Base-by-base conservation (phyloP, 2,888 invertebrate species). In the Agriopis aurantiaria region DNA sequence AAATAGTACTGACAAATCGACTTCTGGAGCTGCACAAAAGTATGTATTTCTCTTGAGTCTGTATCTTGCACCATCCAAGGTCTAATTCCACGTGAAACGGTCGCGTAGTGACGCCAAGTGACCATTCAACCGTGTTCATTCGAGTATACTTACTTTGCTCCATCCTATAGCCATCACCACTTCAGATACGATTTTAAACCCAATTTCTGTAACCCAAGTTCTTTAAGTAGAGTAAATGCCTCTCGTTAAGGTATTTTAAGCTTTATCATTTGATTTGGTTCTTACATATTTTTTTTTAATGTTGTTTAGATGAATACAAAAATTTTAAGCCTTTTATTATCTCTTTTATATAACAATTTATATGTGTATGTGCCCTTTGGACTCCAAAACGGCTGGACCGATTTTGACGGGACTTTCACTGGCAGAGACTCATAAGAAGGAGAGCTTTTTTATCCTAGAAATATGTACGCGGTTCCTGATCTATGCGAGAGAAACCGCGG, bases 101-200 rank as follows among this genome's bases (percentile, higher is more conserved):
- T 81, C 81, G 84, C 84, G 77, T 80, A 81, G 86, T 85, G 82
- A 85, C 85, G 80, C 76, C 79, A 79, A 84, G 85, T 80, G 82
- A 80, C 82, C 83, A 81, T 82, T 82, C 82, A 79, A 78, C 78
- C 85, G 80, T 83, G 83, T 82, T 80, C 85, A 81, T 81, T 86
- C 84, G 85, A 88, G 86, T 80, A 83, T 84, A 83, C 86, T 85
- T 82, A 85, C 87, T 88, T 85, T 85, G 82, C 83, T 82, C 83
- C 82, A 85, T 87, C 84, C 43, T 48, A 49, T 43, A 61, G 23
- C 33, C 11, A 57, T 49, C 46, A 7, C 33, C 57, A 63, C 58
- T 58, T 65, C 58, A 58, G n/a, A 43, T 65, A 51, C 14, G 33
- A 65, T 65, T 43, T 45, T 51, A 57, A 58, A 11, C 12, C 10